phyloP scores from a whole-genome alignment of 2,113 vertebrate species.

The Garra rufa region DNA sequence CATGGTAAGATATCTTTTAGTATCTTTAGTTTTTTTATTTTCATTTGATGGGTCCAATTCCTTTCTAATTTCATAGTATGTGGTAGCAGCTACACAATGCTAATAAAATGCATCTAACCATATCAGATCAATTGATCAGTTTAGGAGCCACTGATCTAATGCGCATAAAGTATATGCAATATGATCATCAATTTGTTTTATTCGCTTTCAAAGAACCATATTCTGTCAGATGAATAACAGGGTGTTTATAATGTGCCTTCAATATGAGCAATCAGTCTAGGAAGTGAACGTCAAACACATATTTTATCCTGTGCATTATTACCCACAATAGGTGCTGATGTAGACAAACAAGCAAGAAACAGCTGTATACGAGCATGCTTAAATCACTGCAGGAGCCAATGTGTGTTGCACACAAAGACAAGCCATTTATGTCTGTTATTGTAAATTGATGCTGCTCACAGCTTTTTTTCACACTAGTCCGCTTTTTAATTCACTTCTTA shows the following conservation, averaged over 20 bases:
- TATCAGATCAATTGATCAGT: background rate
- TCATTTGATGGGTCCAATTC: background rate
- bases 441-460: background rate
- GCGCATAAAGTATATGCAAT: background rate
- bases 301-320: constrained; percentile 16
- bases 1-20: background rate
- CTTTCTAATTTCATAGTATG: background rate
- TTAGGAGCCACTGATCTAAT: background rate
- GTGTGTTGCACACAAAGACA: constrained; percentile 31
- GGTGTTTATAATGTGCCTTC: background rate
- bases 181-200: background rate
- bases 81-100: background rate
- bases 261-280: constrained; percentile 1
- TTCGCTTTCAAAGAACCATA: background rate
- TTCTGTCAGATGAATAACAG: background rate
- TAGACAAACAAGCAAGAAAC: constrained; percentile 21
- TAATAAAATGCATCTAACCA: background rate
- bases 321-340: constrained; percentile 27
- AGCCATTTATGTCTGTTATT: constrained; percentile 20
- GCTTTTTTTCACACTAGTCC: constrained; percentile 15
- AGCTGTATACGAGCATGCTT: background rate
- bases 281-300: background rate
- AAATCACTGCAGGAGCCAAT: background rate
- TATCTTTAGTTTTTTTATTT: background rate
- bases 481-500: constrained; percentile 3